Base-by-base conservation (phyloP, 2,113 vertebrate genomes). In the Atlantisia rogersi region DNA sequence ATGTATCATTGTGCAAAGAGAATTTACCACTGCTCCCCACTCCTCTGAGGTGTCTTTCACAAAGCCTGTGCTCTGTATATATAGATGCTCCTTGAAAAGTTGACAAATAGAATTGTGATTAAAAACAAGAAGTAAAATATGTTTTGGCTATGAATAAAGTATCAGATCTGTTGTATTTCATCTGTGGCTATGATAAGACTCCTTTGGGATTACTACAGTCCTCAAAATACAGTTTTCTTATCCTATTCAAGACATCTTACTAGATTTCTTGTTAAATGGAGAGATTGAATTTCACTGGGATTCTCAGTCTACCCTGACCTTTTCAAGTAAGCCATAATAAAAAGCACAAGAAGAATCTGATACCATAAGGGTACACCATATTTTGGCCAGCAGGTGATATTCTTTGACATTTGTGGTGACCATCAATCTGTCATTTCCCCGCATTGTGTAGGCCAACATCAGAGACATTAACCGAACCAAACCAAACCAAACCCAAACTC, bases 271-370 rank as follows among this genome's bases (percentile, higher is more conserved):
- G 96, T 97, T 97, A 97, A 97, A 96, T 87, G 84, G 86, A 73
- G 48, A 95, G 95, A 97, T 97, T 94, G 87, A 96, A 97, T 97
- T 97, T 97, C 97, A 97, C 78, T 95, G 59, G 85, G 94, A 97
- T 96, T 96, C 95, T 86, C 95, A 92, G 86, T 92, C 95, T 97
- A 93, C 92, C 86, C 91, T 97, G 96, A 97, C 97, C 84, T 92
- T 96, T 96, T 96, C 7, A 96, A 97, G 88, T 81, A 96, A 96
- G 94, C 56, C 59, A 67, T 88, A 94, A 96, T 95, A 96, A 96
- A 97, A 97, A 96, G 44, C 94, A 96, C 67, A 90, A 93, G 81
- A 92, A 93, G 85, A 97, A 97, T 88, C 77, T 90, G 97, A 96
- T 95, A 96, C 95, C 70, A 40, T 80, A 86, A 89, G 71, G 42